Conservation (phyloP, 2,113 vertebrate species). For the Otolemur garnettii region DNA sequence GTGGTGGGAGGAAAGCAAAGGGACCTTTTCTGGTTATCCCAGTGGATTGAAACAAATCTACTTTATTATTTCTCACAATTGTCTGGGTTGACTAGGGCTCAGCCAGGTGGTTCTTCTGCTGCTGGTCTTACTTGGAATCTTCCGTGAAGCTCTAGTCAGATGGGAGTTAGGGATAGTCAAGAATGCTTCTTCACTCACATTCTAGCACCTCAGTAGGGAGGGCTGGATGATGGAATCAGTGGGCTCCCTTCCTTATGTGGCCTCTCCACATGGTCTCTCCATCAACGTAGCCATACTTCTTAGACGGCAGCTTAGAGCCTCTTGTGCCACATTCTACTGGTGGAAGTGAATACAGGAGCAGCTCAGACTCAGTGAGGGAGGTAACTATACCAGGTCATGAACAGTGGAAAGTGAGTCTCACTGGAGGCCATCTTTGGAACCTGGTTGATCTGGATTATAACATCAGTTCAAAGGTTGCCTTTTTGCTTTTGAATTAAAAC, state of each 20-base stretch:
- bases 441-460: not conserved
- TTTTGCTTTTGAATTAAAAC: not conserved
- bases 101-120: not conserved
- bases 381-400: accelerated
- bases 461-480: not conserved
- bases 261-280: not conserved
- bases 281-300: not conserved
- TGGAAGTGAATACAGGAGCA: not conserved
- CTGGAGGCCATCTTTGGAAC: not conserved
- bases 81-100: not conserved
- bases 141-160: not conserved
- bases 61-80: not conserved
- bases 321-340: not conserved
- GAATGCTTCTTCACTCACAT: not conserved
- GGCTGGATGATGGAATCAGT: not conserved
- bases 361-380: not conserved
- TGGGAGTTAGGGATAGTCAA: not conserved
- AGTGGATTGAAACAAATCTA: not conserved
- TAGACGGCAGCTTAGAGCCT: not conserved
- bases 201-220: not conserved
- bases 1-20: not conserved
- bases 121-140: not conserved
- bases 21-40: not conserved
- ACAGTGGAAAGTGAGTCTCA: accelerated
- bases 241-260: not conserved